Percentiles rank a stretch among this genome's conserved stretches.
Conservation (phyloP, 2,113 vertebrate genomes). For the Cavia porcellus region DNA sequence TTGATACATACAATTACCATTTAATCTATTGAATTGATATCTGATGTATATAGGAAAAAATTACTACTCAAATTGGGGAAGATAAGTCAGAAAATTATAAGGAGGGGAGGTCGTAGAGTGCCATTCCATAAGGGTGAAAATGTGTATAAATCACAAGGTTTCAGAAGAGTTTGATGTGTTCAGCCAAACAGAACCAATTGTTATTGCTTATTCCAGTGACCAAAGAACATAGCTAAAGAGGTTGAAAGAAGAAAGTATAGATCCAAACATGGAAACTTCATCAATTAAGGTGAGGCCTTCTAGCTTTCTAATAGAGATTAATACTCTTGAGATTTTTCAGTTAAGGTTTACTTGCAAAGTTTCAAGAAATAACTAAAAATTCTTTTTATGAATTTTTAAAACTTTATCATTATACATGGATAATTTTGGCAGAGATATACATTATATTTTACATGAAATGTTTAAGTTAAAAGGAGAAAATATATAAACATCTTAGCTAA, state of each 20-base stretch:
- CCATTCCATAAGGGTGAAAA: too few species aligned
- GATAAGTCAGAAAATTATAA: too few species aligned
- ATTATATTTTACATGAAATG: neutral
- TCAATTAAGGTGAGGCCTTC: neutral
- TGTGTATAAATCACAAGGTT: neutral
- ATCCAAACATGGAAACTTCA: neutral
- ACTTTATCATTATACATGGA: too few species aligned
- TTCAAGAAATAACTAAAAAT: neutral
- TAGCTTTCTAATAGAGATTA: too few species aligned
- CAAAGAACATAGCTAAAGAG: neutral
- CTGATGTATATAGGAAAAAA: neutral
- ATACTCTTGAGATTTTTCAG: neutral
- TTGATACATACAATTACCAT: neutral
- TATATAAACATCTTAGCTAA: neutral
- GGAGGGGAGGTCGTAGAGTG: too few species aligned
- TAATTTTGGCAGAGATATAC: neutral
- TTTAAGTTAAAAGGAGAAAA: neutral
- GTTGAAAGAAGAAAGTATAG: neutral
- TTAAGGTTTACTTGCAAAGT: neutral
- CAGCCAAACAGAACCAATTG: neutral
- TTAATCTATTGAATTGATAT: neutral
- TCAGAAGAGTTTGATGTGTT: neutral
- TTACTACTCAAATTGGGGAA: too few species aligned
- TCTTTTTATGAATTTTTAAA: too few species aligned
- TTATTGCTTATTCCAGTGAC: neutral